These are phyloP conservation scores for Typhlichthys subterraneus DNA, from an alignment of 2,797 vertebrate genomes.

Conservation along the genomic window DNA sequence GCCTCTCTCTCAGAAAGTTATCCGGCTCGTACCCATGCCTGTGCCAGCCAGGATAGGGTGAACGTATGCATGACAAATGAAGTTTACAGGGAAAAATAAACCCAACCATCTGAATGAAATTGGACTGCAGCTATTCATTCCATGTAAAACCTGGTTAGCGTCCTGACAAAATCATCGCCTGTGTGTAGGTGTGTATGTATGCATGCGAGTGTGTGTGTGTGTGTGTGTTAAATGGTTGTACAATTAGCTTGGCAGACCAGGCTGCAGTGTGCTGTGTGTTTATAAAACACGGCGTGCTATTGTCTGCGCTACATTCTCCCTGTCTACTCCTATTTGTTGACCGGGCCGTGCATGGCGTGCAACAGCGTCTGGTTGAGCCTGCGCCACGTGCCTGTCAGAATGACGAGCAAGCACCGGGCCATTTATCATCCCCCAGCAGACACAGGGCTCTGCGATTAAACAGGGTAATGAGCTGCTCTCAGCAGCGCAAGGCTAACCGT, in stretches of 20 bases:
- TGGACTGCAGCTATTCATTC: neutral
- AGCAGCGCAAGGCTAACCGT: conserved; percentile 3
- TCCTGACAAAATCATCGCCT: neutral
- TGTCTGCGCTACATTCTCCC: too few relatives aligned
- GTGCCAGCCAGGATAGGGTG: too few relatives aligned
- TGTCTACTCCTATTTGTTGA: too few relatives aligned
- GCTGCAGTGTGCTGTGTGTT: too few relatives aligned
- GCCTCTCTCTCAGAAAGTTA: neutral
- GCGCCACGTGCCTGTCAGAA: conserved; percentile 47
- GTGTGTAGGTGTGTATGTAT: neutral
- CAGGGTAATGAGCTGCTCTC: conserved; percentile 48
- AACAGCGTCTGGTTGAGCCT: conserved; percentile 43
- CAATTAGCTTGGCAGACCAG: too few relatives aligned
- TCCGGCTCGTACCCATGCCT: neutral
- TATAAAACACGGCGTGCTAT: too few relatives aligned
- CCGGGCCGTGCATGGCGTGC: too few relatives aligned
- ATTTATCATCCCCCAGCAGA: neutral
- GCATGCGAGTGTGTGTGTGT: conserved; percentile 1
- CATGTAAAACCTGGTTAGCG: too few relatives aligned
- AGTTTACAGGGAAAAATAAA: neutral
- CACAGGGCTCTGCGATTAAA: conserved; percentile 34
- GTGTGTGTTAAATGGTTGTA: neutral
- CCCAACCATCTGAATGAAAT: neutral
- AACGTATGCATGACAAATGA: neutral
- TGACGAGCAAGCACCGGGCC: neutral